Evolutionary conservation across 2,888 invertebrate species (phyloP), one percentile per base, ranked within the genome.

Genomic region (Protophormia terraenovae): DNA sequence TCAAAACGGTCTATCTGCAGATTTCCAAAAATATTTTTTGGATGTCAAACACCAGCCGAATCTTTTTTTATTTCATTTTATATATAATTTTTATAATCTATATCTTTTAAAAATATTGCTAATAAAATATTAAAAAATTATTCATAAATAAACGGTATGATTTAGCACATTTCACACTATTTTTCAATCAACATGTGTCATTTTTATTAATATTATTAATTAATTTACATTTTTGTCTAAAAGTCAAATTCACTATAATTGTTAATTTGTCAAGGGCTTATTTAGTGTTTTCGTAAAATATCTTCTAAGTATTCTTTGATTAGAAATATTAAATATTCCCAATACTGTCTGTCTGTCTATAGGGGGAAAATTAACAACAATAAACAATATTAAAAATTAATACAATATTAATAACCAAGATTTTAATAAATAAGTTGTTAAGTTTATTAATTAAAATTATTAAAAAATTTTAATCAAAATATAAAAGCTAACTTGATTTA

Each of bases 181-280:
- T 0, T 41, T 2, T 4, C 2, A 14, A 3, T 19, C 14, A 29
- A 45, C 27, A 32, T 47, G 2, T 60, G 12, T 29, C 19, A n/a
- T 6, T 35, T 32, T 53, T 41, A 8, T 41, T 53, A 41, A 50
- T 71, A 64, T 72, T 8, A 55, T 55, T 72, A 72, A 79, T 64
- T 32, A 55, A 14, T 27, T 10, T 35, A 66, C 2, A 67, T 10
- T 47, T 58, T 35, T 35, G 27, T 69, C 27, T 27, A 55, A 4
- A 45, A 16, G 5, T 58, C 27, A 47, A 29, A 16, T 55, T 66
- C 10, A 22, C 5, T 16, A 22, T 45, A 32, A 27, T 62, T 72
- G 64, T 66, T 72, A 80, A 80, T 73, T 73, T 73, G 73, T 58
- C 27, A 73, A 80, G 16, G 35, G 14, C 16, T 73, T 58, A 38